Percentiles rank a stretch among this genome's conserved stretches.
These are phyloP conservation scores for Parochlus steinenii DNA, from an alignment of 2,888 invertebrate species.

Conservation along the genomic window DNA sequence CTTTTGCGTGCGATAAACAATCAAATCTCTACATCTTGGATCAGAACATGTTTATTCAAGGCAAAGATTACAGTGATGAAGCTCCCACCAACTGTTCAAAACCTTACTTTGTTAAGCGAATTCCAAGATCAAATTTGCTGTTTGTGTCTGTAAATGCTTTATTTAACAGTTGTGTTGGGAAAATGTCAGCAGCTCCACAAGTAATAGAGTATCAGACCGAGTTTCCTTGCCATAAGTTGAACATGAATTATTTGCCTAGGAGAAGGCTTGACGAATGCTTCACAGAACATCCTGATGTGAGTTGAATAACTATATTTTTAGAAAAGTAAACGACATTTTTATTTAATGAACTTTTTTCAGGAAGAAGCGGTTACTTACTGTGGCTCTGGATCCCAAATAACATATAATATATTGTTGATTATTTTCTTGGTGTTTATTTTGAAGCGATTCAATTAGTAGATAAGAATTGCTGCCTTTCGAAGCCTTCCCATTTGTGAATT, in stretches of 20 bases:
- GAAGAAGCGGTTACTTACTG: too few relatives aligned
- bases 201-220: constrained; percentile 33
- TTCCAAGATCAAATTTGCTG: constrained; percentile 61
- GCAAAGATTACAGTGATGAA: constrained; percentile 26
- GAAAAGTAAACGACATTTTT: too few relatives aligned
- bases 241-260: constrained; percentile 47
- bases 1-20: constrained; percentile 59
- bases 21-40: constrained; percentile 52
- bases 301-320: too few relatives aligned
- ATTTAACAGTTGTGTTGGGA: constrained; percentile 32
- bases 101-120: constrained; percentile 51
- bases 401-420: too few relatives aligned
- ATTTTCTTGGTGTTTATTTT: too few relatives aligned
- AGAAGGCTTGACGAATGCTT: constrained; percentile 57
- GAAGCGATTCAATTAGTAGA: too few relatives aligned
- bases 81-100: constrained; percentile 32
- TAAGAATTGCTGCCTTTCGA: too few relatives aligned
- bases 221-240: constrained; percentile 60
- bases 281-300: constrained; percentile 55
- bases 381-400: too few relatives aligned
- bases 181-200: constrained; percentile 34
- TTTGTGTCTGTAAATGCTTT: constrained; percentile 51
- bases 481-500: too few relatives aligned
- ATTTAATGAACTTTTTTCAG: too few relatives aligned
- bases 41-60: constrained; percentile 34